These are phyloP conservation scores for Hoplias malabaricus DNA, from an alignment of 2,113 vertebrate genomes.

Conservation along the genomic window DNA sequence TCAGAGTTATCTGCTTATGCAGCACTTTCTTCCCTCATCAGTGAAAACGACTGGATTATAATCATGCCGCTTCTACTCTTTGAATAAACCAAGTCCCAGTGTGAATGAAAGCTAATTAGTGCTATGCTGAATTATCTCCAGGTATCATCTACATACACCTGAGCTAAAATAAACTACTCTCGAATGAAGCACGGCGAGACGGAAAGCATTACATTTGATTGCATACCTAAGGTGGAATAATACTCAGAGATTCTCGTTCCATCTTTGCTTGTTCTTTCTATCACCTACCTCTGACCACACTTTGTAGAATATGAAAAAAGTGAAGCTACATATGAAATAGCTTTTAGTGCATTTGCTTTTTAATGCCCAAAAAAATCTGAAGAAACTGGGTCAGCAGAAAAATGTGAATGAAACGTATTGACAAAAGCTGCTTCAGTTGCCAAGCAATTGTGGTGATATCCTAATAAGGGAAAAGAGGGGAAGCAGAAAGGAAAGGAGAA, in stretches of 20 bases:
- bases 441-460: constrained; percentile 58
- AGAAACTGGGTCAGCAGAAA: constrained; percentile 65
- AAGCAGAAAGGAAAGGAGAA: constrained; percentile 18
- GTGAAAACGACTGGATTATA: constrained; percentile 22
- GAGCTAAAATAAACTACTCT: neutral
- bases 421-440: constrained; percentile 53
- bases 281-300: constrained; percentile 42
- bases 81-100: constrained; percentile 7
- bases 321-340: constrained; percentile 63
- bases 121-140: constrained; percentile 5
- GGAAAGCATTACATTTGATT: neutral
- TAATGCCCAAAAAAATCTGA: constrained; percentile 59
- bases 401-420: constrained; percentile 65
- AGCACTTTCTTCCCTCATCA: neutral
- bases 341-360: constrained; percentile 61
- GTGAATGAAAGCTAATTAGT: constrained; percentile 22
- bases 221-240: neutral
- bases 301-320: constrained; percentile 58
- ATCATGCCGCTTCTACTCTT: neutral
- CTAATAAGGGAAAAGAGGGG: constrained; percentile 36
- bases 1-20: constrained; percentile 23
- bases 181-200: neutral
- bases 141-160: neutral
- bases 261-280: constrained; percentile 30
- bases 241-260: neutral